phyloP scores from a whole-genome alignment of 2,888 invertebrate genomes.

The Phalera bucephala region DNA sequence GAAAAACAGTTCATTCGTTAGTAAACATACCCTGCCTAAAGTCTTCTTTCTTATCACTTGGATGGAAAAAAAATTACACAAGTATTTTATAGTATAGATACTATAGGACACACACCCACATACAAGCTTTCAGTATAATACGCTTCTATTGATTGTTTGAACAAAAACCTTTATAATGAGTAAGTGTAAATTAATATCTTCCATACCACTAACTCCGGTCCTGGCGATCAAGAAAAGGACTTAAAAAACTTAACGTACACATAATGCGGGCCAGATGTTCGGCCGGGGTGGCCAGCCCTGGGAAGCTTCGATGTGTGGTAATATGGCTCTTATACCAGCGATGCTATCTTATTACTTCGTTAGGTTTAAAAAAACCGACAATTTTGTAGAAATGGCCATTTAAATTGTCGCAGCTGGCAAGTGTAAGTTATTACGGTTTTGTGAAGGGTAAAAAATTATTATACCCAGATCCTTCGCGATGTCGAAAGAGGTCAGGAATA shows the following conservation, averaged over 20 bases:
- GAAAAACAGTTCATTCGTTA: too few relatives aligned
- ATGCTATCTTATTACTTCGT: conserved; percentile 29
- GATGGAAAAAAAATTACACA: too few relatives aligned
- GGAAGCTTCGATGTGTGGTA: conserved; percentile 20
- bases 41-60: too few relatives aligned
- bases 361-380: conserved; percentile 14
- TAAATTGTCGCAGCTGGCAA: conserved; percentile 31
- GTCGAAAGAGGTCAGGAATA: too few relatives aligned
- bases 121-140: too few relatives aligned
- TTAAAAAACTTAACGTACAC: conserved; percentile 4
- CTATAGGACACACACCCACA: too few relatives aligned
- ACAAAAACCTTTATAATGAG: too few relatives aligned
- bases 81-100: too few relatives aligned
- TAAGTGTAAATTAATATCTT: too few relatives aligned
- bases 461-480: too few relatives aligned
- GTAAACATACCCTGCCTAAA: too few relatives aligned
- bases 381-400: conserved; percentile 18
- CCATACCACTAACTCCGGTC: conserved; percentile 1
- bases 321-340: conserved; percentile 24
- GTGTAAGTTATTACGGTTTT: neutral
- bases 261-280: conserved; percentile 36
- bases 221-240: conserved; percentile 21
- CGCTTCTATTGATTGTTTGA: too few relatives aligned
- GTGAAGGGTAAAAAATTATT: neutral
- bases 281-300: conserved; percentile 6